Conservation (phyloP, 2,797 vertebrate genomes). For the Threskiornis aethiopicus region DNA sequence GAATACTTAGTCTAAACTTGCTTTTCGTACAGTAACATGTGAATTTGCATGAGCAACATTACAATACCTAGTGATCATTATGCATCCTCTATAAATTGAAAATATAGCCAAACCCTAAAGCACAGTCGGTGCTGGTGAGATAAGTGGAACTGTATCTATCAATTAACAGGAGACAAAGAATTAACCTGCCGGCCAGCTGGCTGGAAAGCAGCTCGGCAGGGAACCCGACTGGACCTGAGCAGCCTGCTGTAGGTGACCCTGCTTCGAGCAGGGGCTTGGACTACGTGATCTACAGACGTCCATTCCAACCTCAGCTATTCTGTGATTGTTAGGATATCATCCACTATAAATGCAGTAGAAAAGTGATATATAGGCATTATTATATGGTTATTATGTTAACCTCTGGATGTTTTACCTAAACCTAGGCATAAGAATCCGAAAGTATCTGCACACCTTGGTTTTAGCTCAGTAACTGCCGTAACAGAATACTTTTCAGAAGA, state of each 20-base stretch:
- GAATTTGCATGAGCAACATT: neutral
- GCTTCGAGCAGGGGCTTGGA: neutral
- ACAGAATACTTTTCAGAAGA: neutral
- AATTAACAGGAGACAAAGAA: neutral
- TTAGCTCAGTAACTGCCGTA: neutral
- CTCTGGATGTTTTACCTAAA: neutral
- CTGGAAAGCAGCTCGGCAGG: neutral
- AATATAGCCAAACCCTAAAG: neutral
- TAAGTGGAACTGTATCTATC: neutral
- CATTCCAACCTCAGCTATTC: neutral
- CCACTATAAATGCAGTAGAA: neutral
- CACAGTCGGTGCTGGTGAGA: neutral
- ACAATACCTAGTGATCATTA: neutral
- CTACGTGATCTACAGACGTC: neutral
- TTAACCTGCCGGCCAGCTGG: neutral
- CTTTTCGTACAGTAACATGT: neutral
- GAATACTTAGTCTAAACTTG: neutral
- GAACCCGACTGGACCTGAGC: neutral
- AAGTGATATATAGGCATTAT: neutral
- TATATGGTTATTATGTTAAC: neutral
- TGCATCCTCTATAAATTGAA: neutral
- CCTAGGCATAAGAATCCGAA: neutral
- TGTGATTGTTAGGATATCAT: neutral
- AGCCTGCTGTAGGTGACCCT: neutral
- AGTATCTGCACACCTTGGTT: neutral